Base-by-base conservation (phyloP, 2,888 invertebrate genomes). In the Diplazon laetatorius region DNA sequence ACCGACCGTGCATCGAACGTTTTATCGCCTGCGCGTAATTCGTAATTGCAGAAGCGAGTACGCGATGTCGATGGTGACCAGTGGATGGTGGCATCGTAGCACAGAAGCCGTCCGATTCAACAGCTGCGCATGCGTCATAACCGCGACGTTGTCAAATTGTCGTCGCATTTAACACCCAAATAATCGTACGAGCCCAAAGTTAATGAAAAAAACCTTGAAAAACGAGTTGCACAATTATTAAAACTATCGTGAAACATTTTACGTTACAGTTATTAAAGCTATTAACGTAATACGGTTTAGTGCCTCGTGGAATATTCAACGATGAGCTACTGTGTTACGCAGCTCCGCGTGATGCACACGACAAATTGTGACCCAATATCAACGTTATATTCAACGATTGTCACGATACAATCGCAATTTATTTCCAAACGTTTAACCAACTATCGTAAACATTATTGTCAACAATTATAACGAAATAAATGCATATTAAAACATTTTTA, bases 261-360 rank as follows among this genome's bases (percentile, higher is more conserved):
- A 60, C 78, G 71, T 71, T 46, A 81, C 86, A 87, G 82, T 89
- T 88, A 78, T 83, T 86, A 82, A 85, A 76, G 82, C 70, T 63
- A 74, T 83, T 85, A 50, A 25, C 65, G 68, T 80, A 80, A 84
- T 86, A 85, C 78, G 72, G 72, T 78, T 87, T 89, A 90, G 90
- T 89, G 87, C 87, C 86, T 87, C 87, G 88, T 90, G 90, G 91
- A 91, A 90, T 90, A 90, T 86, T 86, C 88, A 83, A 89, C 87
- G 88, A 85, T 85, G 84, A 87, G 91, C 91, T 90, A 91, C 91
- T 87, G 90, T 90, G 87, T 91, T 90, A 90, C 91, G 90, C 90
- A 87, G 89, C 89, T 89, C 89, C 85, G 85, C 85, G 85, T 85
- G 85, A 88, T 89, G 89, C 88, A 84, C 83, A 82, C 82, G 78